phyloP scores from a whole-genome alignment of 2,888 invertebrate genomes.

The Acanthosepion lycidas region DNA sequence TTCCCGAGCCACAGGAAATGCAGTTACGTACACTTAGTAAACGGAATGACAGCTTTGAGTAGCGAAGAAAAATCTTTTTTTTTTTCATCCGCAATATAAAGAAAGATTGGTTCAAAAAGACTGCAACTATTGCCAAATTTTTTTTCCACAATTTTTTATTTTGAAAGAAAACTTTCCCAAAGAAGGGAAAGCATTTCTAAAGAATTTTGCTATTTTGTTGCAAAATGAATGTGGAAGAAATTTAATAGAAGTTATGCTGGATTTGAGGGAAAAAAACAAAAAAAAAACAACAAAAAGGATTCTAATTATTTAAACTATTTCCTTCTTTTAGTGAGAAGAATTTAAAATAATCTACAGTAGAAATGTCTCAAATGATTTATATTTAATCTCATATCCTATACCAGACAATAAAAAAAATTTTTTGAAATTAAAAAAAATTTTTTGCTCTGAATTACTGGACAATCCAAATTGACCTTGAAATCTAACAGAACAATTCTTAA shows the following conservation, averaged over 20 bases:
- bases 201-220: background rate
- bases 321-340: background rate
- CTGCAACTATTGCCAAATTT: background rate
- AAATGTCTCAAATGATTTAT: background rate
- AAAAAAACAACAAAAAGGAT: background rate
- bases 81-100: background rate
- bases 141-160: background rate
- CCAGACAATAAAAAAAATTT: background rate
- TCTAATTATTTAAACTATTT: no score
- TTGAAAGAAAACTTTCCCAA: background rate
- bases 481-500: background rate
- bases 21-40: constrained; percentile 44
- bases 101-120: background rate
- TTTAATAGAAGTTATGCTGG: background rate
- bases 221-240: background rate
- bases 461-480: background rate
- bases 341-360: background rate
- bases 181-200: background rate
- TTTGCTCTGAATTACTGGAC: background rate
- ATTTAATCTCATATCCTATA: background rate
- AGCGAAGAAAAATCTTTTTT: background rate
- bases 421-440: background rate
- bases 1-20: constrained; percentile 44
- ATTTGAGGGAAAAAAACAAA: background rate
- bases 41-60: constrained; percentile 42